These are phyloP conservation scores for Pygocentrus nattereri DNA, from an alignment of 2,797 vertebrate species.

Conservation along the genomic window DNA sequence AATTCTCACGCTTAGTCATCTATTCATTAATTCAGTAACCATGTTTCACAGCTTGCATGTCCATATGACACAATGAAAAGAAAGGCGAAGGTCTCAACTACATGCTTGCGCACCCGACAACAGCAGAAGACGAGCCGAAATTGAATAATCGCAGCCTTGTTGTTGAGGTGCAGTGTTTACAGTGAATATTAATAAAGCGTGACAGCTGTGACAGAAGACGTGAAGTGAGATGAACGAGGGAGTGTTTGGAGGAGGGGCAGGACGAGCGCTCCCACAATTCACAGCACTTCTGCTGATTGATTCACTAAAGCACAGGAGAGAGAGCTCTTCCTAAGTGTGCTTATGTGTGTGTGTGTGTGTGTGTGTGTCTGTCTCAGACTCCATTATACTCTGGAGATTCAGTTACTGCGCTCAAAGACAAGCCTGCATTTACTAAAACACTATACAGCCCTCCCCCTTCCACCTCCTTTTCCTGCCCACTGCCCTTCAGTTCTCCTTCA, in stretches of 20 bases:
- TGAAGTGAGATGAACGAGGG: slow-evolving; percentile 58
- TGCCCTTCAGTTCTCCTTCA: slow-evolving; percentile 16
- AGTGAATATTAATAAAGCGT: slow-evolving; percentile 61
- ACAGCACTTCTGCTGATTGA: slow-evolving; percentile 53
- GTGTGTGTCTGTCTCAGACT: slow-evolving; percentile 2
- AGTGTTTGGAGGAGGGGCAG: slow-evolving; percentile 21
- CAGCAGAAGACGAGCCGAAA: slow-evolving; percentile 3
- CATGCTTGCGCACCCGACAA: slow-evolving; percentile 9
- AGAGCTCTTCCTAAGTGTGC: slow-evolving; percentile 32
- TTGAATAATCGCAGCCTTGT: slow-evolving; percentile 17
- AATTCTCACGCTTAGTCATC: not conserved
- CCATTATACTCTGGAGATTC: slow-evolving; percentile 43
- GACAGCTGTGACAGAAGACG: slow-evolving; percentile 63
- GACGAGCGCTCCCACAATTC: slow-evolving; percentile 27
- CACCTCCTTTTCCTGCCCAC: not conserved
- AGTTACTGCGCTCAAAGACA: slow-evolving; percentile 26
- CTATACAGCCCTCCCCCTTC: not conserved
- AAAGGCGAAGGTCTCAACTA: not conserved
- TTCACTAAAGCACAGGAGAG: slow-evolving; percentile 24
- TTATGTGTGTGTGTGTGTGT: slow-evolving; percentile 36
- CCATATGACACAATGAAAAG: not conserved
- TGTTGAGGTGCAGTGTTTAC: slow-evolving; percentile 39
- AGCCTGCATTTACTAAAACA: slow-evolving; percentile 34
- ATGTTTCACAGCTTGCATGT: not conserved
- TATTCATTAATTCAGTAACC: not conserved